Conservation (phyloP, 2,797 vertebrate species). For the Eulemur coronatus region DNA sequence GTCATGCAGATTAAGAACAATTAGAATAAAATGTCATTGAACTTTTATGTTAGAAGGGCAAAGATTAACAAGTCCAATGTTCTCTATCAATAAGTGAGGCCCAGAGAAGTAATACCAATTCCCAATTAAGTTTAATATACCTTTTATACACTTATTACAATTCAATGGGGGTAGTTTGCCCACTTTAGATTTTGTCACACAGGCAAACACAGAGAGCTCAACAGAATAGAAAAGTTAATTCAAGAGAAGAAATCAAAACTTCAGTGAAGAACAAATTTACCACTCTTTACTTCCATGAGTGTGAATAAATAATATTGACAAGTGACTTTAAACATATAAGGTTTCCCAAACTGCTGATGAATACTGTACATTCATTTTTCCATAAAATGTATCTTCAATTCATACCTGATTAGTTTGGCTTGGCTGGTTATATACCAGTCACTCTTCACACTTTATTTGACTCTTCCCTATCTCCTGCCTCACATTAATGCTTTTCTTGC, state of each 20-base stretch:
- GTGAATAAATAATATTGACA: background rate
- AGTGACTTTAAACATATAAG: background rate
- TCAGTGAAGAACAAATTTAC: background rate
- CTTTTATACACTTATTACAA: conserved; percentile 40
- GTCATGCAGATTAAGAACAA: background rate
- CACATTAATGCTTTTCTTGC: background rate
- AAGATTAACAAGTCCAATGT: background rate
- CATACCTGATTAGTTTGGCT: background rate
- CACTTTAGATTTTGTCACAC: conserved; percentile 10
- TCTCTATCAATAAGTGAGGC: background rate
- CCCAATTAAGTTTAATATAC: background rate
- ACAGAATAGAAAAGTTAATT: conserved; percentile 12
- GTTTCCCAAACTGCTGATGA: background rate
- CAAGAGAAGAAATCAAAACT: background rate
- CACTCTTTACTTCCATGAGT: background rate
- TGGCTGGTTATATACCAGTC: background rate
- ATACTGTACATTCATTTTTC: background rate
- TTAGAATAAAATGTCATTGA: background rate
- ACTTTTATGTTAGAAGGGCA: background rate
- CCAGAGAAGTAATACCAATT: background rate
- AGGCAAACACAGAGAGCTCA: background rate
- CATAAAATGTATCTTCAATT: background rate
- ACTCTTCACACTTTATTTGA: background rate
- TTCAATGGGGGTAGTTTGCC: background rate
- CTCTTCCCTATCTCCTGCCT: background rate